phyloP scores from a whole-genome alignment of 2,888 invertebrate species.

The Dusona sp. region DNA sequence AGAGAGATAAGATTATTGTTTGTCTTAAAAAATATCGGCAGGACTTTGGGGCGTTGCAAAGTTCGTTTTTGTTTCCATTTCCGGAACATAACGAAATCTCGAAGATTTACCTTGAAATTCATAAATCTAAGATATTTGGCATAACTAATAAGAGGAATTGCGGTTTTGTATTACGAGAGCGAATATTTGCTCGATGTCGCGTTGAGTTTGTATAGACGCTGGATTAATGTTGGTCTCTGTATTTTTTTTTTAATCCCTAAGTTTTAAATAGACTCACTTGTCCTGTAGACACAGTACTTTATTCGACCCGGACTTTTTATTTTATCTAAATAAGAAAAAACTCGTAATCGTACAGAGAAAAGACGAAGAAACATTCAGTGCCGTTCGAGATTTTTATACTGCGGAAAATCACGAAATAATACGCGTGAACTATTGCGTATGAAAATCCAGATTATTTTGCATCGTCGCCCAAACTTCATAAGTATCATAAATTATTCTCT shows the following conservation, averaged over 20 bases:
- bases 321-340: too few species aligned
- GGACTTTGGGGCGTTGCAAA: slow-evolving; percentile 53
- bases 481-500: too few species aligned
- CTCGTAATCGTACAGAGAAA: too few species aligned
- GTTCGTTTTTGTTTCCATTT: slow-evolving; percentile 34
- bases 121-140: neutral
- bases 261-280: too few species aligned
- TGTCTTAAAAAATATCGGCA: slow-evolving; percentile 10
- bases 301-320: too few species aligned
- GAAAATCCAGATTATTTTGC: too few species aligned
- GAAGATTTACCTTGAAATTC: slow-evolving; percentile 13
- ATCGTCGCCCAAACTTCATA: too few species aligned
- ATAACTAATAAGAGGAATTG: neutral
- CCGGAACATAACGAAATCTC: neutral
- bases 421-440: too few species aligned
- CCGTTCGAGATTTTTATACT: too few species aligned
- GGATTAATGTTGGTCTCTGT: neutral
- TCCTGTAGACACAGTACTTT: too few species aligned
- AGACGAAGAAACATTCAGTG: too few species aligned
- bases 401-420: too few species aligned
- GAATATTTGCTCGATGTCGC: neutral
- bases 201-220: neutral
- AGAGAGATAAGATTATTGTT: slow-evolving; percentile 52
- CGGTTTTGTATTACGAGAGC: neutral
- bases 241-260: neutral